These are phyloP conservation scores for Corbicula japonica DNA, from an alignment of 2,888 invertebrate species.

Conservation along the genomic window DNA sequence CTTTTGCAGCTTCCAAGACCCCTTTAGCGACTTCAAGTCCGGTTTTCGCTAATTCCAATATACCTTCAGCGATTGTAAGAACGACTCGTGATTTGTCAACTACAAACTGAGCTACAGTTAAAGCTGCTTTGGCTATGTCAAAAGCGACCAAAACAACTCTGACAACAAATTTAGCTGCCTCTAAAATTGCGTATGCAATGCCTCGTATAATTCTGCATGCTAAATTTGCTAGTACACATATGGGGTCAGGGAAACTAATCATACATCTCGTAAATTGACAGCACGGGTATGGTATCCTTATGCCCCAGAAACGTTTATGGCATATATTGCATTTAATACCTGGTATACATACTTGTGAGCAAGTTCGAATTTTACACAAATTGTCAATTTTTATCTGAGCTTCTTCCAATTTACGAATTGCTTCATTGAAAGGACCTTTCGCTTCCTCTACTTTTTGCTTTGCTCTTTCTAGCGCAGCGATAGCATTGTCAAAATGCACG, in stretches of 20 bases:
- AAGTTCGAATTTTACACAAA: conserved; percentile 60
- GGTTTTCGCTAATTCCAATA: conserved; percentile 49
- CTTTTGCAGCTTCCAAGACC: conserved; percentile 46
- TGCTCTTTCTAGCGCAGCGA: conserved; percentile 44
- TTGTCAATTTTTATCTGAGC: conserved; percentile 65
- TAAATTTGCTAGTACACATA: conserved; percentile 56
- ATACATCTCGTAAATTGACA: conserved; percentile 56
- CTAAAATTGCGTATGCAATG: conserved; percentile 51
- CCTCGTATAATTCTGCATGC: conserved; percentile 52
- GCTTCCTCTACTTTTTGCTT: conserved; percentile 59
- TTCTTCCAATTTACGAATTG: conserved; percentile 46
- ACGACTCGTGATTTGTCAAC: conserved; percentile 66
- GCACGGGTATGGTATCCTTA: conserved; percentile 58
- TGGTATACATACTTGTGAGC: conserved; percentile 60
- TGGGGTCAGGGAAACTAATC: conserved; percentile 53
- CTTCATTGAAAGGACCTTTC: conserved; percentile 58
- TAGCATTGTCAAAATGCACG: conserved; percentile 53
- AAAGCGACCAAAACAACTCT: conserved; percentile 56
- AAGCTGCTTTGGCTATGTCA: conserved; percentile 54
- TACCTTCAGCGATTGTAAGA: conserved; percentile 43
- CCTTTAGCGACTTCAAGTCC: conserved; percentile 48
- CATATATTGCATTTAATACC: conserved; percentile 62
- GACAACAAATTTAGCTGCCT: conserved; percentile 58
- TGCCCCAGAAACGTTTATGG: conserved; percentile 31
- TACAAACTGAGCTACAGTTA: conserved; percentile 59